Conservation (phyloP, 2,797 vertebrate species). For the Coregonus sp. region DNA sequence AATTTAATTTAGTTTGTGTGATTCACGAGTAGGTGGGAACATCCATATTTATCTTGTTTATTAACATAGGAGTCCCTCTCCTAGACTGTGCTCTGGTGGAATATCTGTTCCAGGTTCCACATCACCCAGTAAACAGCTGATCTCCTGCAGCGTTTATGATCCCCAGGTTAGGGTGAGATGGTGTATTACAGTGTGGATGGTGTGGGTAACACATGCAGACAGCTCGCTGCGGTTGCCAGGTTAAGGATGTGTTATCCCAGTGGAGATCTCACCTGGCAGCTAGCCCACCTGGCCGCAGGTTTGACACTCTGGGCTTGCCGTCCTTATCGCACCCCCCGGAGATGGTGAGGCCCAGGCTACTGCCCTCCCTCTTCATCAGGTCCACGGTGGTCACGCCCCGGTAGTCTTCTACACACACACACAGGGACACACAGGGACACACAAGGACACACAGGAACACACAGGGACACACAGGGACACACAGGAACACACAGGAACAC, state of each 20-base stretch:
- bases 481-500: conserved; percentile 46
- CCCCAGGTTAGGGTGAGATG: conserved; percentile 22
- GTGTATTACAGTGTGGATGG: conserved; percentile 33
- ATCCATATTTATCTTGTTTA: conserved; percentile 5
- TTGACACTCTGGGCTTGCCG: conserved; percentile 94
- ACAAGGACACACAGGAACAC: conserved; percentile 50
- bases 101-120: conserved; percentile 5
- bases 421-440: conserved; percentile 47
- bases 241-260: conserved; percentile 42
- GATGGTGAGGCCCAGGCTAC: conserved; percentile 94
- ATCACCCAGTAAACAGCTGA: conserved; percentile 39
- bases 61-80: not conserved
- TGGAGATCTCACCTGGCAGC: conserved; percentile 89
- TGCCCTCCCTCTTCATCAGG: conserved; percentile 95
- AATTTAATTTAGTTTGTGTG: not conserved
- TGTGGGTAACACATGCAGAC: conserved; percentile 43
- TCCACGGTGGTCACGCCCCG: conserved; percentile 94
- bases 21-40: not conserved
- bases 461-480: conserved; percentile 33
- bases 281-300: conserved; percentile 91
- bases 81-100: not conserved
- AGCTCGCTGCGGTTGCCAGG: conserved; percentile 50
- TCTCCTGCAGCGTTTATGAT: conserved; percentile 45
- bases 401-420: conserved; percentile 85
- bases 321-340: conserved; percentile 98